These are phyloP conservation scores for Benitochromis conjunctus DNA, from an alignment of 2,113 vertebrate species.

Conservation along the genomic window DNA sequence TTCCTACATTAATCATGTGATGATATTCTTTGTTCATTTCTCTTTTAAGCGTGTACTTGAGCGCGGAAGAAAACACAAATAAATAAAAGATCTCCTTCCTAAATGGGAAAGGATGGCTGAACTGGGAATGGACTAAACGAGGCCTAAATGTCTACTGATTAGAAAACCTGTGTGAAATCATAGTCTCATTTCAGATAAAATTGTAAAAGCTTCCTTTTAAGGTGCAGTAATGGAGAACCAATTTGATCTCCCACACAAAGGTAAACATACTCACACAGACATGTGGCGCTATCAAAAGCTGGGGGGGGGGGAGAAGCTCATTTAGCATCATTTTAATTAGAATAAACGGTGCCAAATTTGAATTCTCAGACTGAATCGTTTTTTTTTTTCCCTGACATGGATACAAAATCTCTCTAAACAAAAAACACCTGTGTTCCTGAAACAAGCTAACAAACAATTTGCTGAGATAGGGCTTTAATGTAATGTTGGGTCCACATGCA, in stretches of 20 bases:
- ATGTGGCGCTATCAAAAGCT: conserved; percentile 48
- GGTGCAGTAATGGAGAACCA: conserved; percentile 64
- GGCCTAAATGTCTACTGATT: conserved; percentile 66
- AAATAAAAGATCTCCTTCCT: conserved; percentile 49
- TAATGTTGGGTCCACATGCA: neutral
- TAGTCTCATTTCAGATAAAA: conserved; percentile 68
- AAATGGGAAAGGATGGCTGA: conserved; percentile 45
- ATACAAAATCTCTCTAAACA: conserved; percentile 42
- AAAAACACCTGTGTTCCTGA: conserved; percentile 59
- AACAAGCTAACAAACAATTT: conserved; percentile 31
- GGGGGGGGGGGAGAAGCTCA: conserved; percentile 22
- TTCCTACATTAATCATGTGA: conserved; percentile 57
- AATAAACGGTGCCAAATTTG: conserved; percentile 65
- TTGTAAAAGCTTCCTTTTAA: conserved; percentile 64
- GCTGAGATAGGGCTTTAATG: conserved; percentile 6
- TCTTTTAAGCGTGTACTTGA: conserved; percentile 21
- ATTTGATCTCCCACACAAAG: conserved; percentile 68
- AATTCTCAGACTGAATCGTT: conserved; percentile 52
- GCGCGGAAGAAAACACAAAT: conserved; percentile 56
- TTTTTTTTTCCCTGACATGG: conserved; percentile 24
- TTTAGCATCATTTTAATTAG: conserved; percentile 68
- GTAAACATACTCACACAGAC: conserved; percentile 60
- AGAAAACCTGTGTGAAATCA: conserved; percentile 69
- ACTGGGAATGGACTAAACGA: conserved; percentile 54
- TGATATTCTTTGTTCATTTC: conserved; percentile 49